phyloP scores from a whole-genome alignment of 2,888 invertebrate genomes.

The Chaetogeoica ovagalla region DNA sequence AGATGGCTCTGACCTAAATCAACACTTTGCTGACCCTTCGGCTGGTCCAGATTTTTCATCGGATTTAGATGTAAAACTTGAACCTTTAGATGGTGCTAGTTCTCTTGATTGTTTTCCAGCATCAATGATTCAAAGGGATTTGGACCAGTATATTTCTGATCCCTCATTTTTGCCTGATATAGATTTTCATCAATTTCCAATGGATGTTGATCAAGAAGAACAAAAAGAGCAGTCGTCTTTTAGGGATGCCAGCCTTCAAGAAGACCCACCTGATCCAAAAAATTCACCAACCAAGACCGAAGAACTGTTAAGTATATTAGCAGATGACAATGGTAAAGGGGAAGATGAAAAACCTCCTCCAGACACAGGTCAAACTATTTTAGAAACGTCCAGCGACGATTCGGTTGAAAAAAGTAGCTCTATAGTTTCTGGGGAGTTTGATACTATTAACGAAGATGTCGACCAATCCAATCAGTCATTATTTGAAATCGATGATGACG shows the following conservation, averaged over 20 bases:
- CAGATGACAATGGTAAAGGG: slow-evolving; percentile 37
- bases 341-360: slow-evolving; percentile 56
- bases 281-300: slow-evolving; percentile 72
- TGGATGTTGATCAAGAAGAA: slow-evolving; percentile 52
- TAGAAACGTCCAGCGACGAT: slow-evolving; percentile 47
- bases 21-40: slow-evolving; percentile 44
- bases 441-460: slow-evolving; percentile 29
- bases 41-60: slow-evolving; percentile 49
- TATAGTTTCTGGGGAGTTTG: slow-evolving; percentile 42
- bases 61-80: slow-evolving; percentile 47
- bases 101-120: slow-evolving; percentile 50
- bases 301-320: slow-evolving; percentile 73
- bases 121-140: slow-evolving; percentile 46
- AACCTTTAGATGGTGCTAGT: slow-evolving; percentile 44
- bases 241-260: slow-evolving; percentile 53
- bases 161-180: slow-evolving; percentile 43
- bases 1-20: slow-evolving; percentile 37
- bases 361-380: slow-evolving; percentile 34
- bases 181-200: slow-evolving; percentile 51
- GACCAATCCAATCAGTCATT: slow-evolving; percentile 39
- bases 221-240: slow-evolving; percentile 52
- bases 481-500: slow-evolving; percentile 49
- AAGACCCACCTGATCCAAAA: slow-evolving; percentile 62
- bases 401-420: slow-evolving; percentile 49
- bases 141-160: slow-evolving; percentile 48